A percentile compares a stretch with the other conserved stretches of the same genome.
These are phyloP conservation scores for Leuctra nigra DNA, from an alignment of 2,888 invertebrate genomes.

Conservation along the genomic window DNA sequence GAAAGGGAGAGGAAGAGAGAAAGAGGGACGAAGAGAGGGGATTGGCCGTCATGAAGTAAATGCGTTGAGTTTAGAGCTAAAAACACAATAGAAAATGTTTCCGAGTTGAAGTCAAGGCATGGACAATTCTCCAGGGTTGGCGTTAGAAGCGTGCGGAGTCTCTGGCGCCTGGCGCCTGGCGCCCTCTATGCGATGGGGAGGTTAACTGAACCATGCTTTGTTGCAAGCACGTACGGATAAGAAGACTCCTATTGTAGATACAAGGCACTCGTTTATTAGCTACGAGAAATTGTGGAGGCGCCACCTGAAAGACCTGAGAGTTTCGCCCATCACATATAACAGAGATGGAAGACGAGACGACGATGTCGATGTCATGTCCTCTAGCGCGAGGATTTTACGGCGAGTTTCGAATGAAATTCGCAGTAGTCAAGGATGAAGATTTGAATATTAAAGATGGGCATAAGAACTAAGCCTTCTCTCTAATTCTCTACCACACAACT, in stretches of 20 bases:
- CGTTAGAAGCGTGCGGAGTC: background rate
- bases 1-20: too few relatives aligned
- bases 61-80: too few relatives aligned
- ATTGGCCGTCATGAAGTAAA: background rate
- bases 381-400: too few relatives aligned
- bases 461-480: too few relatives aligned
- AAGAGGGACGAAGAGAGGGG: background rate
- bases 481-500: too few relatives aligned
- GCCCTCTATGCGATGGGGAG: too few relatives aligned
- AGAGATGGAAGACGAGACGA: too few relatives aligned
- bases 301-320: background rate
- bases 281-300: slow-evolving; percentile 7
- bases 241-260: slow-evolving; percentile 2
- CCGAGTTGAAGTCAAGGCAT: background rate
- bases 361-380: too few relatives aligned
- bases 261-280: slow-evolving; percentile 4
- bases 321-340: background rate
- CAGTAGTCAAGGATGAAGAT: too few relatives aligned
- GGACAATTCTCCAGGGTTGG: background rate
- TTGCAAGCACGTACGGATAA: slow-evolving; percentile 7
- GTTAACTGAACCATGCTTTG: background rate
- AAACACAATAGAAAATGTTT: too few relatives aligned
- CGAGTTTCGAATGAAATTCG: too few relatives aligned
- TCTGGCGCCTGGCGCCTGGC: background rate
- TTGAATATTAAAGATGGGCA: too few relatives aligned